These are phyloP conservation scores for Agapornis roseicollis DNA, from an alignment of 2,113 vertebrate species.

Conservation along the genomic window DNA sequence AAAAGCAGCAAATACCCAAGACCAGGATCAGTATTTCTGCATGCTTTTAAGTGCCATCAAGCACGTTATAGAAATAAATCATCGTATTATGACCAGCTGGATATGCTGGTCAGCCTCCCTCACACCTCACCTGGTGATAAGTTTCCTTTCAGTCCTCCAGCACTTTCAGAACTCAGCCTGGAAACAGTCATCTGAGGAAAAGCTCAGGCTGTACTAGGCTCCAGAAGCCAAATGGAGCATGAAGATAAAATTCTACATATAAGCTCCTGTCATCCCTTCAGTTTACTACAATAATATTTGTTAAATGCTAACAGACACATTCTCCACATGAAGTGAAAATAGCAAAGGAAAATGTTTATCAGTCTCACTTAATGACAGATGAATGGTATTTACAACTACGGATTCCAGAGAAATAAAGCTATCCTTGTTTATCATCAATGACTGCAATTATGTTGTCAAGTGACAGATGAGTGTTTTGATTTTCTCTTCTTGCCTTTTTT, in stretches of 20 bases:
- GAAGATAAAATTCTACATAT: not conserved
- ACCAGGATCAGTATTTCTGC: not conserved
- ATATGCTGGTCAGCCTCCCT: not conserved
- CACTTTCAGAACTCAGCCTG: not conserved
- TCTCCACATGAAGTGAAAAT: not conserved
- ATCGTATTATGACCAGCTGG: no score
- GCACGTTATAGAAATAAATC: not conserved
- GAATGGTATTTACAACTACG: not conserved
- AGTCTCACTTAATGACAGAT: not conserved
- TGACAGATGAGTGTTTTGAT: conserved; percentile 14
- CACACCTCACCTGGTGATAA: fast-evolving
- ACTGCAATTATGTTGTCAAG: conserved; percentile 53
- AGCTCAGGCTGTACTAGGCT: not conserved
- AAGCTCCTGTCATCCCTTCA: not conserved
- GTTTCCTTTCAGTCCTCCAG: not conserved
- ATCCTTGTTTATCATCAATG: conserved; percentile 37
- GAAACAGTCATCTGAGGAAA: not conserved
- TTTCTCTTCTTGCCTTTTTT: conserved; percentile 30
- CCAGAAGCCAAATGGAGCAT: not conserved
- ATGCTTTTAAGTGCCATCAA: not conserved
- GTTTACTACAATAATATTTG: not conserved
- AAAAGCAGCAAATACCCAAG: not conserved
- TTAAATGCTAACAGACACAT: not conserved
- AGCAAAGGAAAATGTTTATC: not conserved
- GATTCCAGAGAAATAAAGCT: conserved; percentile 25